Evolutionary conservation across 2,888 invertebrate species (phyloP), one percentile per base, ranked within the genome.

Genomic region (Philereme transversata): DNA sequence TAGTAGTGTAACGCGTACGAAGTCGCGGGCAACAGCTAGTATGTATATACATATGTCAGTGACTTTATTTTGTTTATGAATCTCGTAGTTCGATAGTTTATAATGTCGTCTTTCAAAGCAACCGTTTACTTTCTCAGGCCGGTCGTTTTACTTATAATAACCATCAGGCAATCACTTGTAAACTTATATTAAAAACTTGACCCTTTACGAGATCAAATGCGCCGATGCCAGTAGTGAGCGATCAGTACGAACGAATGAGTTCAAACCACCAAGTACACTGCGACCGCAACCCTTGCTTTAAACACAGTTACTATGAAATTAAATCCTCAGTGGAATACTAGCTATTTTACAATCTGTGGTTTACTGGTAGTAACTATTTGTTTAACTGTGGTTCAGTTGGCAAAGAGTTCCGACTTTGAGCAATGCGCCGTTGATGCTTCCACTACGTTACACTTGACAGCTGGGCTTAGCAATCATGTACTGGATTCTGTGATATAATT

Each of bases 401-500:
- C 51, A 49, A 69, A 69, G 64, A 63, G 61, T 41, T 56, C 69
- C 69, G 67, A 64, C 67, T 49, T 47, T 46, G 46, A 38, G 48
- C 40, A 43, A 40, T 6, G 40, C 40, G 6, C 51, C 62, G 57
- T 49, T 65, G 46, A 62, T 57, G 51, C 52, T 68, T 70, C 67
- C 69, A 66, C 64, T 63, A 70, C 62, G 64, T 61, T 66, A 65
- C 67, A 68, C 69, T 53, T 68, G 69, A 68, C 64, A 69, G 69
- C 55, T 56, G 51, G 45, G 55, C 52, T 56, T 62, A 57, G 64
- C 59, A 62, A 67, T 66, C 59, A 53, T 60, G 51, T 59, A 51
- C 54, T 40, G 43, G 51, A 34, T 57, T 51, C 38, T 45, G 51
- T 56, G 49, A 44, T 56, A 62, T 44, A 51, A 54, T 59, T 57